phyloP scores from a whole-genome alignment of 2,113 vertebrate species.

The Colinus virginianus region DNA sequence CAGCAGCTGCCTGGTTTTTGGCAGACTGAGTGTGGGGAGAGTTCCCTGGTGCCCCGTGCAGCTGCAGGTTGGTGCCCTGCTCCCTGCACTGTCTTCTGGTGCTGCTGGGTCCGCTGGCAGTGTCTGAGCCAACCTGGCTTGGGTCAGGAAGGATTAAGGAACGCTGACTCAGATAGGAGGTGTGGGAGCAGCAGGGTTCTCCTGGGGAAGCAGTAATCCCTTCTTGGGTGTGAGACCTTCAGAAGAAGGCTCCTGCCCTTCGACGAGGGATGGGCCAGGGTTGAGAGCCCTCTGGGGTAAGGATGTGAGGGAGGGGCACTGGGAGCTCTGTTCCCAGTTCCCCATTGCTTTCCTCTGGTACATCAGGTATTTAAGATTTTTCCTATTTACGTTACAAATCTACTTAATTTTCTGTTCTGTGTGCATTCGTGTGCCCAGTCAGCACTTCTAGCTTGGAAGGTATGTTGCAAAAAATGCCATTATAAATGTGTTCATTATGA shows the following conservation, averaged over 20 bases:
- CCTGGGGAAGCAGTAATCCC: background rate
- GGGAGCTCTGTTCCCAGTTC: background rate
- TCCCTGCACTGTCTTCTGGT: no score
- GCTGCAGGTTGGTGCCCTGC: no score
- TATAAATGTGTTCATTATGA: background rate
- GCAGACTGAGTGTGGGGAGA: no score
- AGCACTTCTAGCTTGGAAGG: background rate
- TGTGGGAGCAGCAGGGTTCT: background rate
- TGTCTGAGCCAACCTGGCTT: background rate
- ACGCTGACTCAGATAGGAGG: background rate
- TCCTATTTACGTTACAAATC: background rate
- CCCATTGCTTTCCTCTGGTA: background rate
- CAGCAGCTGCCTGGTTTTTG: no score
- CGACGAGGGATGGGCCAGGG: no score
- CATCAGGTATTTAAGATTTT: background rate
- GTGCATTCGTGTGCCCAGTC: background rate
- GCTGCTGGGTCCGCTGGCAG: no score
- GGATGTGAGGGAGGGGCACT: background rate
- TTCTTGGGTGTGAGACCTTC: background rate
- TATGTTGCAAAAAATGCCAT: background rate
- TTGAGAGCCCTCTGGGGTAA: background rate
- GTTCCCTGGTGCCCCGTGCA: no score
- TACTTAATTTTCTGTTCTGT: background rate
- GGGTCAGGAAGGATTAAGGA: background rate
- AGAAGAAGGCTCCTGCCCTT: background rate